phyloP scores from a whole-genome alignment of 2,113 vertebrate genomes.

The Sinosuthora webbiana region DNA sequence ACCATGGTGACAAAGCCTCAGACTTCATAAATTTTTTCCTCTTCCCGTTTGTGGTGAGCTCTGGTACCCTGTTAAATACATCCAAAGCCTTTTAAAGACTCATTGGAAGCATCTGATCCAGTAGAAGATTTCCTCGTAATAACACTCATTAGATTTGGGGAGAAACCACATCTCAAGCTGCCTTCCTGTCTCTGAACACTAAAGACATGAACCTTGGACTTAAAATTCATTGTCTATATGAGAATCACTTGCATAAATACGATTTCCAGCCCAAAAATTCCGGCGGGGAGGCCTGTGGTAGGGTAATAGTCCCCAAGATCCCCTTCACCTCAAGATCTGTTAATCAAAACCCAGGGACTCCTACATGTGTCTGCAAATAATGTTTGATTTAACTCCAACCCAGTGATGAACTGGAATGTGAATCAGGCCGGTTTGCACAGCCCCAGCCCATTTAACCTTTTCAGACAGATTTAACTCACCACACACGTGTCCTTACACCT shows the following conservation, averaged over 20 bases:
- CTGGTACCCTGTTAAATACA: neutral
- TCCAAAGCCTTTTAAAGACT: constrained; percentile 18
- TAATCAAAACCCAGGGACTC: neutral
- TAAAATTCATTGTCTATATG: neutral
- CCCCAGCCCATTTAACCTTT: neutral
- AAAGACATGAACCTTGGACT: neutral
- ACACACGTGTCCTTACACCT: neutral
- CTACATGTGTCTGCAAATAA: neutral
- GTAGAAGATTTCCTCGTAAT: constrained; percentile 1
- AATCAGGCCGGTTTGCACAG: neutral
- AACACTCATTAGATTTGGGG: neutral
- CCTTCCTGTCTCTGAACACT: neutral
- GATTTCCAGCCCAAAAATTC: neutral
- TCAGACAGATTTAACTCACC: neutral
- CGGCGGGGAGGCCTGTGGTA: neutral
- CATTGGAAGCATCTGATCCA: neutral
- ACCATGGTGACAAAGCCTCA: constrained; percentile 39
- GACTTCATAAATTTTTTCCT: constrained; percentile 10
- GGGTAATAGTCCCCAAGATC: neutral
- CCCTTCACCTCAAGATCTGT: neutral
- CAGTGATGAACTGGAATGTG: neutral
- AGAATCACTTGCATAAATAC: neutral
- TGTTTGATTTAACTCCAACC: neutral
- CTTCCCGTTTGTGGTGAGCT: constrained; percentile 25
- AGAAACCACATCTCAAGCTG: constrained; percentile 23